phyloP scores from a whole-genome alignment of 2,888 invertebrate genomes.

The Sceliomorpha sp. region DNA sequence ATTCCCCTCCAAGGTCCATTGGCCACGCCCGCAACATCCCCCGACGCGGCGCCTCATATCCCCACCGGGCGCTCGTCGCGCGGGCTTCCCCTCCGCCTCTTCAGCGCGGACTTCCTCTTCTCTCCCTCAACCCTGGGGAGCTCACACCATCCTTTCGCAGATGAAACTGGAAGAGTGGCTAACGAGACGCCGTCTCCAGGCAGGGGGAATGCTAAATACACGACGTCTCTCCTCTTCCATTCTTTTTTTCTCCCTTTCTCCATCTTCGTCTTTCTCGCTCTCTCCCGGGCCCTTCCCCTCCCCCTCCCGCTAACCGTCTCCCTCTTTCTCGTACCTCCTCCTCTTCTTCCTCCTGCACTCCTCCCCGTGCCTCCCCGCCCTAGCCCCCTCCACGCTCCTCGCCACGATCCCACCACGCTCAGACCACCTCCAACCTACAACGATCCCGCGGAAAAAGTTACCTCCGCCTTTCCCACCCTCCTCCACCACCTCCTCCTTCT shows the following conservation, averaged over 20 bases:
- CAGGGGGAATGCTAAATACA: constrained; percentile 74
- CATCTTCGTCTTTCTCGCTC: constrained; percentile 46
- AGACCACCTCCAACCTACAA: constrained; percentile 41
- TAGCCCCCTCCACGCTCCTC: constrained; percentile 30
- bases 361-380: constrained; percentile 39
- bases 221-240: constrained; percentile 70
- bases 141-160: constrained; percentile 44
- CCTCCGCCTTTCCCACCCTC: too few relatives aligned
- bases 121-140: constrained; percentile 38
- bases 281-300: constrained; percentile 32
- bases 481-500: too few relatives aligned
- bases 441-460: constrained; percentile 46
- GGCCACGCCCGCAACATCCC: constrained; percentile 71
- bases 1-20: constrained; percentile 65
- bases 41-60: constrained; percentile 6
- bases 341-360: constrained; percentile 31
- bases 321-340: constrained; percentile 24
- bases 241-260: constrained; percentile 47
- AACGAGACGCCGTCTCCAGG: constrained; percentile 76
- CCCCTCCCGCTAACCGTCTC: constrained; percentile 32
- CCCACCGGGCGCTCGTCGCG: constrained; percentile 27
- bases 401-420: constrained; percentile 36
- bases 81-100: constrained; percentile 77
- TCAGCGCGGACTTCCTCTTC: constrained; percentile 26
- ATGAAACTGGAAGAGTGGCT: constrained; percentile 66